Evolutionary conservation across 2,797 vertebrate genomes (phyloP).

Genomic region (Graptemys geographica): DNA sequence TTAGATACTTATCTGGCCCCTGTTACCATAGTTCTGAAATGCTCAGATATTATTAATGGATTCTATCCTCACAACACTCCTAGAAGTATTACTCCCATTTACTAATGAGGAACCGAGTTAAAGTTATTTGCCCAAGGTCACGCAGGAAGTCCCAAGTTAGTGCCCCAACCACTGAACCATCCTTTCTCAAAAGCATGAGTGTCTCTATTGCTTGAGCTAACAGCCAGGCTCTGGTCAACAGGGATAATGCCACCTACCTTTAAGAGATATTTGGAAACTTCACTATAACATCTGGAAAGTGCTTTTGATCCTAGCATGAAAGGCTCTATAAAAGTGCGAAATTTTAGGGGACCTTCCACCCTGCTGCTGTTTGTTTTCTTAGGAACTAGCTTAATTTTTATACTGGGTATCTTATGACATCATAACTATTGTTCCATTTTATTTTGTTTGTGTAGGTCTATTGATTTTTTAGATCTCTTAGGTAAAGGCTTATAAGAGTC

Average conservation of each 20-base stretch:
- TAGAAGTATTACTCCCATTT: background rate
- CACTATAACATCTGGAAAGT: fast-evolving
- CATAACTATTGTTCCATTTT: background rate
- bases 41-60: background rate
- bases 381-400: background rate
- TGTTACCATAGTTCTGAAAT: fast-evolving
- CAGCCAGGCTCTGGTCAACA: fast-evolving
- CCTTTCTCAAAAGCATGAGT: background rate
- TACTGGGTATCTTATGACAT: fast-evolving
- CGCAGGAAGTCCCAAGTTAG: background rate
- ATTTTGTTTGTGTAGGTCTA: background rate
- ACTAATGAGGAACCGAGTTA: background rate
- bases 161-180: background rate
- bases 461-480: background rate
- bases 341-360: background rate
- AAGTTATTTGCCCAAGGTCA: background rate
- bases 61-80: fast-evolving
- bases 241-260: fast-evolving
- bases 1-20: fast-evolving
- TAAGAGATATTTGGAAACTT: background rate
- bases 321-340: background rate
- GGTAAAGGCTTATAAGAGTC: background rate
- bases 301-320: background rate
- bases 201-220: fast-evolving
- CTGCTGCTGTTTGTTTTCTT: background rate